Percentiles rank a stretch among this genome's conserved stretches.
Conservation (phyloP, 2,113 vertebrate genomes). For the Anoura caudifer region DNA sequence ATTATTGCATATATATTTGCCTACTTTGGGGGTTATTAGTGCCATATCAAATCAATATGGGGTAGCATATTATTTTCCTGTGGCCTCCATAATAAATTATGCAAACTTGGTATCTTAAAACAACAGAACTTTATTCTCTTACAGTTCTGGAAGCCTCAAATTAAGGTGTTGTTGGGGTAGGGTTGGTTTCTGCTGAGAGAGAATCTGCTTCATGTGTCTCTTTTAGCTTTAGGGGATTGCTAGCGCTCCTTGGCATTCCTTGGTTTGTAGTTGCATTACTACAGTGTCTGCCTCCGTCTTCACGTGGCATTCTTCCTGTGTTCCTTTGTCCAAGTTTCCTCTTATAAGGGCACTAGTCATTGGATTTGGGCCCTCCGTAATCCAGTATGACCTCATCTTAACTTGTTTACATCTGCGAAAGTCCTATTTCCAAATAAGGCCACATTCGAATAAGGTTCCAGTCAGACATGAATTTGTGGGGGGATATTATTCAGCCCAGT, state of each 20-base stretch:
- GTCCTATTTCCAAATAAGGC: background rate
- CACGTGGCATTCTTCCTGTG: background rate
- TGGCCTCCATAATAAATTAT: background rate
- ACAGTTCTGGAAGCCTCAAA: background rate
- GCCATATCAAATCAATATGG: background rate
- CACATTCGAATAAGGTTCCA: background rate
- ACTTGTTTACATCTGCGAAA: background rate
- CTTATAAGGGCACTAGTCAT: background rate
- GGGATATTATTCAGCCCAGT: background rate
- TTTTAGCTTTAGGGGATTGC: background rate
- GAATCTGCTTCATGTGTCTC: background rate
- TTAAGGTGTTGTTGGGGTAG: background rate
- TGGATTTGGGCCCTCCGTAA: background rate
- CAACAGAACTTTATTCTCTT: background rate
- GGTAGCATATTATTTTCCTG: background rate
- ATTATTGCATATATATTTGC: background rate
- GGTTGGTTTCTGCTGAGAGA: background rate
- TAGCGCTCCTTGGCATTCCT: background rate
- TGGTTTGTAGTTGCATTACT: background rate
- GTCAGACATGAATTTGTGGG: background rate
- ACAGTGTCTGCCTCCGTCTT: background rate
- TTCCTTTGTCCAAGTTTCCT: background rate
- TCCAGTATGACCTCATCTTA: background rate
- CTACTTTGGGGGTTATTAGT: background rate
- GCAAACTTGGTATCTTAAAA: background rate